Conservation (phyloP, 2,888 invertebrate species). For the Theodoxus fluviatilis region DNA sequence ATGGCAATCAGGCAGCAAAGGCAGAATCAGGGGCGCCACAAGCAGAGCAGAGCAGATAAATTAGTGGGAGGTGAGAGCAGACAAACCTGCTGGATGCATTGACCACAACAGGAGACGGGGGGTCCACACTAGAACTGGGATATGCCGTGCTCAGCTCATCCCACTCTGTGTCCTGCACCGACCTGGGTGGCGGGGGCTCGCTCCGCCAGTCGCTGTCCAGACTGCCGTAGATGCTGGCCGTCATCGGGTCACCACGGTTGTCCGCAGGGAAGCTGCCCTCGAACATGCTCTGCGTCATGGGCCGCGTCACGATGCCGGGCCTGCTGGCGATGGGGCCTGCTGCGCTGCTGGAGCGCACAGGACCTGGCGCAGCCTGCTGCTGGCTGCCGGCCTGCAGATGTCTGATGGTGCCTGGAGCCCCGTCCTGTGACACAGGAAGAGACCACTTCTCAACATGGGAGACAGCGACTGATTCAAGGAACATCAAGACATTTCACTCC, state of each 20-base stretch:
- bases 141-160: constrained; percentile 25
- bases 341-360: too few relatives aligned
- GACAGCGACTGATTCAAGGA: too few relatives aligned
- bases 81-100: neutral
- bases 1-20: constrained; percentile 2
- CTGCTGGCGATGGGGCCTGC: constrained; percentile 17
- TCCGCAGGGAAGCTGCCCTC: constrained; percentile 41
- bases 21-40: constrained; percentile 18
- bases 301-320: constrained; percentile 28
- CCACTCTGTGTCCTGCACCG: constrained; percentile 14
- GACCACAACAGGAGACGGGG: constrained; percentile 25
- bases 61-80: constrained; percentile 22
- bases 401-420: constrained; percentile 24
- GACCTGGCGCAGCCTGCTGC: constrained; percentile 8
- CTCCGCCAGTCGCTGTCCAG: constrained; percentile 51
- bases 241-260: constrained; percentile 50
- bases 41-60: neutral
- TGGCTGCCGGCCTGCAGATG: too few relatives aligned
- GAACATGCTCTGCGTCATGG: constrained; percentile 48
- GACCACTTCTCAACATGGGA: too few relatives aligned
- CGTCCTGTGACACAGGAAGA: too few relatives aligned
- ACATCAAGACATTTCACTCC: too few relatives aligned
- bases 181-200: constrained; percentile 30
- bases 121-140: constrained; percentile 42
- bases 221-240: constrained; percentile 59